Percentiles rank a stretch among this genome's conserved stretches.
Evolutionary conservation across 2,888 invertebrate genomes (phyloP).

Genomic region (Lithophane leautieri): DNA sequence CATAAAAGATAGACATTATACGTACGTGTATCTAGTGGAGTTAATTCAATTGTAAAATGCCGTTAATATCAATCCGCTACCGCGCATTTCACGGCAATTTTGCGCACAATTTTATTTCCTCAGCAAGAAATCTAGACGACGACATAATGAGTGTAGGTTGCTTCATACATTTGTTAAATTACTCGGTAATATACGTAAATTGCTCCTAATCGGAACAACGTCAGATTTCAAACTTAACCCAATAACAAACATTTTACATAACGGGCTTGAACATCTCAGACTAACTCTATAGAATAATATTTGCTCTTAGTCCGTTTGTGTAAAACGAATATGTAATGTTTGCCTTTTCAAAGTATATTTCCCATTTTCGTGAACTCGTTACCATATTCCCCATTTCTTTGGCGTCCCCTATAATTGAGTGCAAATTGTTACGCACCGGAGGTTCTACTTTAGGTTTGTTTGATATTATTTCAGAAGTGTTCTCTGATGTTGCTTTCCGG

Average conservation of each 20-base stretch:
- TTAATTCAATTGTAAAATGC: slow-evolving; percentile 67
- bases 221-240: slow-evolving; percentile 24
- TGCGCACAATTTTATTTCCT: slow-evolving; percentile 72
- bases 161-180: slow-evolving; percentile 53
- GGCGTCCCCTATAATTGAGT: slow-evolving; percentile 64
- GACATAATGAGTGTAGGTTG: slow-evolving; percentile 36
- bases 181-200: slow-evolving; percentile 38
- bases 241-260: slow-evolving; percentile 46
- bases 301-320: slow-evolving; percentile 48
- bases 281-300: slow-evolving; percentile 31
- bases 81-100: slow-evolving; percentile 73
- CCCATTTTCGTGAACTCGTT: slow-evolving; percentile 55
- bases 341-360: slow-evolving; percentile 53
- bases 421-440: slow-evolving; percentile 64
- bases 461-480: slow-evolving; percentile 35
- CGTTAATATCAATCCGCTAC: slow-evolving; percentile 67
- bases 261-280: slow-evolving; percentile 21
- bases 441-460: slow-evolving; percentile 55
- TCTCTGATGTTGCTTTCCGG: slow-evolving; percentile 23
- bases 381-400: slow-evolving; percentile 69
- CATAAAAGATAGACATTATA: slow-evolving; percentile 32
- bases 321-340: slow-evolving; percentile 45
- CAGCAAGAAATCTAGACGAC: slow-evolving; percentile 55
- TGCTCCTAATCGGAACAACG: slow-evolving; percentile 31
- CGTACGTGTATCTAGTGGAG: slow-evolving; percentile 44